phyloP scores from a whole-genome alignment of 2,797 vertebrate genomes.

The Pseudochirops cupreus region DNA sequence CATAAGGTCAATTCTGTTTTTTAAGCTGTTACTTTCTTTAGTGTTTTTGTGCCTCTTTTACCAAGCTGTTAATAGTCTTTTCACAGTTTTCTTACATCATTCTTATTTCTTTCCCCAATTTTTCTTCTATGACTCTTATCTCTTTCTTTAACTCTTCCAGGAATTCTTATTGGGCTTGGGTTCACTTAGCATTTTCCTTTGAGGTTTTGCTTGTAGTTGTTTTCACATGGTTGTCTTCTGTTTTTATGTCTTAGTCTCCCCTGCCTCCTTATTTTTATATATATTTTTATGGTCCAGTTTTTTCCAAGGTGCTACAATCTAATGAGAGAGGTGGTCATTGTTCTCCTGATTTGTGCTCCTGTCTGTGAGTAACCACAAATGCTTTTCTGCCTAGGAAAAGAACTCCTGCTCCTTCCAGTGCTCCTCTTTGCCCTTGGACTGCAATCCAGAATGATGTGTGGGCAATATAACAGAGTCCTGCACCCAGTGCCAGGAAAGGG shows the following conservation, averaged over 20 bases:
- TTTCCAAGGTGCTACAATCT: background rate
- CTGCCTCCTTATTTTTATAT: background rate
- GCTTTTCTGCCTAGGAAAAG: too few relatives aligned
- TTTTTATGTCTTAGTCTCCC: background rate
- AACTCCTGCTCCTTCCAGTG: too few relatives aligned
- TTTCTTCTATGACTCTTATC: background rate
- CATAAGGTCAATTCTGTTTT: background rate
- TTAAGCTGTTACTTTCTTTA: background rate
- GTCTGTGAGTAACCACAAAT: too few relatives aligned
- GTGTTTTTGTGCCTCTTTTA: background rate
- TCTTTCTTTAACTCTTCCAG: background rate
- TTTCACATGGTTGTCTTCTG: background rate
- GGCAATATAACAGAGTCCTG: too few relatives aligned
- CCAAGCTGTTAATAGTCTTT: background rate
- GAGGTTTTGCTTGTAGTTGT: background rate
- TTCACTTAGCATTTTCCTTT: background rate
- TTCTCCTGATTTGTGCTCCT: too few relatives aligned
- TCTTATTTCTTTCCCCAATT: background rate
- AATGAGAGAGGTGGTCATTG: too few relatives aligned
- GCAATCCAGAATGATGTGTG: too few relatives aligned
- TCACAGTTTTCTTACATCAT: background rate
- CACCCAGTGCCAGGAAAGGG: too few relatives aligned
- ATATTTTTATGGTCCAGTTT: background rate
- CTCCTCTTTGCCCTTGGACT: too few relatives aligned
- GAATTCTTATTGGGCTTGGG: background rate